Conservation (phyloP, 2,888 invertebrate genomes). For the Andrena camellia region DNA sequence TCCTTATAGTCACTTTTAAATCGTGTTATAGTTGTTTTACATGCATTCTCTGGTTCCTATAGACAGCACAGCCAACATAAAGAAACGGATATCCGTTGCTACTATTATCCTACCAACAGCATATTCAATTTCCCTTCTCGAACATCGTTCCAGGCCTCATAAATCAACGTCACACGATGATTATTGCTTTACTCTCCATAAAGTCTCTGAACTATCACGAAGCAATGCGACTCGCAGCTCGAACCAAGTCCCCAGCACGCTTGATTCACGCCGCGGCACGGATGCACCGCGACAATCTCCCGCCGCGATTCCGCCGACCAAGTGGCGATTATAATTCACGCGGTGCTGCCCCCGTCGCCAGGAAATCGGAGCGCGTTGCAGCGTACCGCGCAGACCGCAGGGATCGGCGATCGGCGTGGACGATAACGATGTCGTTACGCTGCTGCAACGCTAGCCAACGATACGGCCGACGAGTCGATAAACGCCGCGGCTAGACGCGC, state of each 20-base stretch:
- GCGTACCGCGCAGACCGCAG: constrained; percentile 46
- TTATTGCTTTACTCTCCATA: background rate
- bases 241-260: background rate
- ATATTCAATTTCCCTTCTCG: too few relatives aligned
- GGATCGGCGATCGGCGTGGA: constrained; percentile 60
- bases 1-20: background rate
- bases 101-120: background rate
- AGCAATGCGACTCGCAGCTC: background rate
- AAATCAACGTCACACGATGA: too few relatives aligned
- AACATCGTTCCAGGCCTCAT: too few relatives aligned
- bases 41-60: too few relatives aligned
- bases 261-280: background rate
- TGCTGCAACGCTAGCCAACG: constrained; percentile 33
- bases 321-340: constrained; percentile 23
- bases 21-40: too few relatives aligned
- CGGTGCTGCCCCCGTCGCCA: background rate
- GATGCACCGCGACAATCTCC: background rate
- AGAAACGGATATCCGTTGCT: background rate
- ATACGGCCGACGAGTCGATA: constrained; percentile 64
- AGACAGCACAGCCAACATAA: too few relatives aligned
- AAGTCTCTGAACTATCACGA: background rate
- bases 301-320: background rate
- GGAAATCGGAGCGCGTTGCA: constrained; percentile 46
- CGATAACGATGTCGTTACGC: constrained; percentile 72
- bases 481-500: constrained; percentile 67